A percentile compares a stretch with the other conserved stretches of the same genome.
phyloP scores from a whole-genome alignment of 2,888 invertebrate genomes.

The Ceramica pisi region DNA sequence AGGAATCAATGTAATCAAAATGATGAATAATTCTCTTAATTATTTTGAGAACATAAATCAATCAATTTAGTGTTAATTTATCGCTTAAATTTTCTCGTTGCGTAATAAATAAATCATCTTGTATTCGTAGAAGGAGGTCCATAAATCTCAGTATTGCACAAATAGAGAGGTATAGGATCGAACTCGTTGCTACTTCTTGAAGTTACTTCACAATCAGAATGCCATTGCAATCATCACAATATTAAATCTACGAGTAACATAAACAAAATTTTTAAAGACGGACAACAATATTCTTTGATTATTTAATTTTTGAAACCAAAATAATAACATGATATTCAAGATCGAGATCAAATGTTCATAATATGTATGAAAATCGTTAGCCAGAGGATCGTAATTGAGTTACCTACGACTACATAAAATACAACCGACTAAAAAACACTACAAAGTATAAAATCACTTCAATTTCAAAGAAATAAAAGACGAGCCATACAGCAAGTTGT shows the following conservation, averaged over 20 bases:
- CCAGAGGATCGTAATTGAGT: too few species aligned
- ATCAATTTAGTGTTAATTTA: neutral
- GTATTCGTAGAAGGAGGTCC: constrained; percentile 4
- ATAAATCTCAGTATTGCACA: constrained; percentile 49
- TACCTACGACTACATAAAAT: neutral
- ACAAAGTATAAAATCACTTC: neutral
- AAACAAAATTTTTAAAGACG: neutral
- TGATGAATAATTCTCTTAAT: neutral
- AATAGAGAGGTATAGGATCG: constrained; percentile 20
- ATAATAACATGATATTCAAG: neutral
- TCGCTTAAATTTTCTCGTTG: constrained; percentile 11
- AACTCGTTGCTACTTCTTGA: constrained; percentile 12
- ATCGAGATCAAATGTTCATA: constrained; percentile 1
- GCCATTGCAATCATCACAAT: neutral
- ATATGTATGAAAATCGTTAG: neutral
- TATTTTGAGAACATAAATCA: neutral
- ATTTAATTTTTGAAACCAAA: neutral
- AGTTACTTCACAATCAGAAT: constrained; percentile 41
- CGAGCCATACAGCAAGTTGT: neutral
- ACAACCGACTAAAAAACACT: too few species aligned
- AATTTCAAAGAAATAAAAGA: constrained; percentile 1
- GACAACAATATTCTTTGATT: neutral
- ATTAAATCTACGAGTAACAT: neutral
- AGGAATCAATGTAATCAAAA: too few species aligned
- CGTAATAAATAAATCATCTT: constrained; percentile 46